phyloP scores from a whole-genome alignment of 1,140 invertebrate genomes.

The Drosophila carrolli region DNA sequence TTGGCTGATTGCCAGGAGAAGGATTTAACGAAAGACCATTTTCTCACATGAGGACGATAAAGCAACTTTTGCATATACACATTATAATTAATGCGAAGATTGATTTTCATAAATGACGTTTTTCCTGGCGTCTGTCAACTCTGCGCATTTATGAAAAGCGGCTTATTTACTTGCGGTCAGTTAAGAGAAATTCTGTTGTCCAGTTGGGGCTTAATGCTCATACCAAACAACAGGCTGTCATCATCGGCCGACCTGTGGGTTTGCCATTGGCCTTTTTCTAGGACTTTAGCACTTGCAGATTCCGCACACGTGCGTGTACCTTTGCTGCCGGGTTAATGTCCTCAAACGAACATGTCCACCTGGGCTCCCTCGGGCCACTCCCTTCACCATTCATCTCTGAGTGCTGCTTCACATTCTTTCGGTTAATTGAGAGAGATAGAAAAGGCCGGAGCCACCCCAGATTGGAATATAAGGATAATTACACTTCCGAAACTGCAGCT shows the following conservation, averaged over 20 bases:
- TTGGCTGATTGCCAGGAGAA: no score
- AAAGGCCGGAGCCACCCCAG: slow-evolving; percentile 22
- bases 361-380: not conserved
- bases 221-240: not conserved
- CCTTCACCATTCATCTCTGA: not conserved
- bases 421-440: slow-evolving; percentile 45
- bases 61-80: not conserved
- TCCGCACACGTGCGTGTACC: slow-evolving; percentile 12
- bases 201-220: not conserved
- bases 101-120: not conserved
- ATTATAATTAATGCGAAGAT: not conserved
- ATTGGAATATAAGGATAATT: slow-evolving; percentile 71
- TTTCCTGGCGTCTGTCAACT: not conserved
- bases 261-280: slow-evolving; percentile 1
- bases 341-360: slow-evolving; percentile 2
- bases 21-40: no score
- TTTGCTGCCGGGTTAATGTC: slow-evolving; percentile 15
- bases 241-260: not conserved
- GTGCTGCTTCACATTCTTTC: slow-evolving; percentile 41
- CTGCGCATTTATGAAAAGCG: not conserved
- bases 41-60: no score
- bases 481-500: slow-evolving; percentile 38
- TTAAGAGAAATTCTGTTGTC: not conserved
- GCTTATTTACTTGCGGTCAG: not conserved
- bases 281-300: not conserved